Conservation (phyloP, 2,888 invertebrate species). For the Drosophila seclusa region DNA sequence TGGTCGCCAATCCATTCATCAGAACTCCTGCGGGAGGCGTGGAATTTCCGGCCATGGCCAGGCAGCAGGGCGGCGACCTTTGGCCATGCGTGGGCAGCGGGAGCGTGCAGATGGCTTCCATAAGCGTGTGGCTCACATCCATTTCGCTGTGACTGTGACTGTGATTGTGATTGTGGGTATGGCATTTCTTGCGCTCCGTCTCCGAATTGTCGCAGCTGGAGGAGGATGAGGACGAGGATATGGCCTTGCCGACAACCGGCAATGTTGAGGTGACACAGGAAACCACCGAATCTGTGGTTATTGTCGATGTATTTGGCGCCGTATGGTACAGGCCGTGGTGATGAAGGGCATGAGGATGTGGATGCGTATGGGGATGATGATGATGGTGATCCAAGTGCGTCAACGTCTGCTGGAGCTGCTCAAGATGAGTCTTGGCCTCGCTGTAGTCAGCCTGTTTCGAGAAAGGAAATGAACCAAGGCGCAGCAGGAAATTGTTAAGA, state of each 20-base stretch:
- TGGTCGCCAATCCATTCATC: constrained; percentile 57
- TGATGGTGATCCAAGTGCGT: constrained; percentile 73
- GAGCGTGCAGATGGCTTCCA: constrained; percentile 68
- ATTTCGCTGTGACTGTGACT: constrained; percentile 60
- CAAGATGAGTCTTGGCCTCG: constrained; percentile 75
- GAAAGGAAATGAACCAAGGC: constrained; percentile 83
- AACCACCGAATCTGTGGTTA: constrained; percentile 79
- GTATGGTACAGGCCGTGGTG: constrained; percentile 71
- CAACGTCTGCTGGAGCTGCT: constrained; percentile 75
- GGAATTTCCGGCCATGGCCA: constrained; percentile 67
- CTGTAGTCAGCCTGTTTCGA: constrained; percentile 68
- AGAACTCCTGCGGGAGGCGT: constrained; percentile 60
- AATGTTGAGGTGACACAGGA: constrained; percentile 78
- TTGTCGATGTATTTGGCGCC: constrained; percentile 69
- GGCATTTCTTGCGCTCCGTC: constrained; percentile 78
- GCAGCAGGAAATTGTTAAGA: constrained; percentile 83
- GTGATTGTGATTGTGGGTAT: constrained; percentile 26
- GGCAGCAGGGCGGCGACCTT: constrained; percentile 71
- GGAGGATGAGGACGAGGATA: constrained; percentile 64
- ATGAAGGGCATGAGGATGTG: constrained; percentile 32
- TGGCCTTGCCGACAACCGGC: constrained; percentile 65
- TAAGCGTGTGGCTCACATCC: constrained; percentile 65
- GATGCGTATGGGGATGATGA: constrained; percentile 53
- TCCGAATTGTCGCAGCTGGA: constrained; percentile 64
- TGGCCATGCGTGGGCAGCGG: constrained; percentile 62